A percentile compares a stretch with the other conserved stretches of the same genome.
Conservation (phyloP, 2,113 vertebrate species). For the Tetraodon nigroviridis region DNA sequence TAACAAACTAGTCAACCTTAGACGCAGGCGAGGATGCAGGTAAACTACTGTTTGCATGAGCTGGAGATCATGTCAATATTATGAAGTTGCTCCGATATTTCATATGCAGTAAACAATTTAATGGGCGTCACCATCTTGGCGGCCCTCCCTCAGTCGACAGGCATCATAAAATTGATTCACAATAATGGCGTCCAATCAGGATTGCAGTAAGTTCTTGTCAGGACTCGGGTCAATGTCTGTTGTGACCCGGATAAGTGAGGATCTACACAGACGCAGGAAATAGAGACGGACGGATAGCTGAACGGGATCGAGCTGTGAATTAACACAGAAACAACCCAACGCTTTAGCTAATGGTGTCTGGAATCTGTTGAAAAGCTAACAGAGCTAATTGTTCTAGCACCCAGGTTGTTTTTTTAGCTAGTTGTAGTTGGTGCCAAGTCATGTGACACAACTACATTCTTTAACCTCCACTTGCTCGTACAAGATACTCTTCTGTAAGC, state of each 20-base stretch:
- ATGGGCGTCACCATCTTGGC: slow-evolving; percentile 23
- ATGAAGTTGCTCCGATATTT: slow-evolving; percentile 28
- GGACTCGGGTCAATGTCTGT: slow-evolving; percentile 56
- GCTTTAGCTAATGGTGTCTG: too few species aligned
- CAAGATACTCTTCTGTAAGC: slow-evolving; percentile 44
- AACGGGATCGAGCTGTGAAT: too few species aligned
- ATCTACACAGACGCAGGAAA: too few species aligned
- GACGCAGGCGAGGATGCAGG: not conserved
- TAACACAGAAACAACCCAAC: too few species aligned
- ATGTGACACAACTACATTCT: slow-evolving; percentile 30
- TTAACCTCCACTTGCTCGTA: slow-evolving; percentile 51
- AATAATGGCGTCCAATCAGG: slow-evolving; percentile 55
- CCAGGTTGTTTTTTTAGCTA: too few species aligned
- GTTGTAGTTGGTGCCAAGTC: too few species aligned
- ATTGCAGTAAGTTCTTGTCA: slow-evolving; percentile 56
- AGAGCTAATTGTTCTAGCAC: too few species aligned
- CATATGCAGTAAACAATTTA: not conserved
- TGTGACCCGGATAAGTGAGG: not conserved
- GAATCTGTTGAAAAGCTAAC: too few species aligned
- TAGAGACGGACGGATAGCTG: too few species aligned
- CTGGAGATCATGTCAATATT: slow-evolving; percentile 22
- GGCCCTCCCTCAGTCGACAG: slow-evolving; percentile 39
- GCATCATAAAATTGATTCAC: slow-evolving; percentile 62
- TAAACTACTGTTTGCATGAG: slow-evolving; percentile 1
- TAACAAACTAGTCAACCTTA: too few species aligned